Evolutionary conservation across 53 echinoderm and acorn worm species (phyloP), one percentile per base, ranked within the genome.

Genomic region (Antedon mediterranea): DNA sequence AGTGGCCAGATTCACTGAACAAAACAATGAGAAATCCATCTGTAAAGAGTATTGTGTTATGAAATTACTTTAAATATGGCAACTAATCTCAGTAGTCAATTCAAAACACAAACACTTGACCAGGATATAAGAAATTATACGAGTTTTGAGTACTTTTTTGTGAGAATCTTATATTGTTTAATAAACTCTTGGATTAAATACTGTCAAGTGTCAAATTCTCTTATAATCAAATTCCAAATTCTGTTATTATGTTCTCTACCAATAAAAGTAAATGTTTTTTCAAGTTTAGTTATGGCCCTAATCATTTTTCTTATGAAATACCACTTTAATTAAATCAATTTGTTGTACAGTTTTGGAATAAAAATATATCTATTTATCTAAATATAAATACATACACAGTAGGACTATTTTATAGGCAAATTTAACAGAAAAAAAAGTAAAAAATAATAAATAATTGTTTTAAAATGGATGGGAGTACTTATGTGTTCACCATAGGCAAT

Each of bases 1-100:
- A 76, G 26, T 0, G 71, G 31, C 86, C 88, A 44, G 75, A 83
- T 57, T 87, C 82, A 74, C 87, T 88, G 73, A 77, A 92, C 32
- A 98, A 74, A 70, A 98, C 92, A 34, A 97, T 85, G 32, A 91
- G 78, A 85, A 85, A 87, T 41, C 89, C 89, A 82, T 83, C 86
- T 86, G 37, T 4, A 73, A 73, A 11, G 11, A 73, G 23, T 73
- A 72, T 8, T 72, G 41, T n/a, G n/a, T n/a, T n/a, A n/a, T n/a
- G n/a, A n/a, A n/a, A n/a, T n/a, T n/a, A n/a, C n/a, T n/a, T n/a
- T n/a, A n/a, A n/a, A n/a, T n/a, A n/a, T n/a, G n/a, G n/a, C n/a
- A n/a, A n/a, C n/a, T n/a, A n/a, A 8, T 34, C 11, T 8, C 14
- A 27, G 34, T 32, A 33, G 34, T 76, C 33, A 14, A 73, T 73